These are phyloP conservation scores for Lordiphosa andalusiaca DNA, from an alignment of 2,888 invertebrate species.

Conservation along the genomic window DNA sequence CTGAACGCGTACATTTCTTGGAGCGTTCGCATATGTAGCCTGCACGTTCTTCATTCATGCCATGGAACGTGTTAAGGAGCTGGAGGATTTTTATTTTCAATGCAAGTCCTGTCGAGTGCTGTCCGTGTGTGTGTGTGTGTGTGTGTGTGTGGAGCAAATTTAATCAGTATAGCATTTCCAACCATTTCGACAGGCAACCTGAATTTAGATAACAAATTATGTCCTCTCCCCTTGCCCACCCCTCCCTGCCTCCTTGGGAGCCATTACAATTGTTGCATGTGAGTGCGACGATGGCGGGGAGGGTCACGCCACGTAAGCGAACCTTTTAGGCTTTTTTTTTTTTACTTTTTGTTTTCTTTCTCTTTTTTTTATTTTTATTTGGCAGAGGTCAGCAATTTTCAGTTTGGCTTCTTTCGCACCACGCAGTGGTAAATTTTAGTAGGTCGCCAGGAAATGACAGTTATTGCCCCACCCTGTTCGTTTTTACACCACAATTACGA, in stretches of 20 bases:
- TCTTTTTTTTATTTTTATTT: constrained; percentile 6
- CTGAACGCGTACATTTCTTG: constrained; percentile 24
- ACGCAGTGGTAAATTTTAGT: constrained; percentile 48
- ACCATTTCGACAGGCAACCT: constrained; percentile 70
- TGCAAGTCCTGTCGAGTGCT: constrained; percentile 41
- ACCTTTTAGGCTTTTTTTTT: constrained; percentile 35
- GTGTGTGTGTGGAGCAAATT: constrained; percentile 49
- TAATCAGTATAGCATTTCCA: constrained; percentile 77
- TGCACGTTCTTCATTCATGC: constrained; percentile 66
- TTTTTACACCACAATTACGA: constrained; percentile 69
- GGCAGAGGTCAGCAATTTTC: constrained; percentile 69
- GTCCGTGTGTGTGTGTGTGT: constrained; percentile 1
- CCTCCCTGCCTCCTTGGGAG: constrained; percentile 2
- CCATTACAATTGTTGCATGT: constrained; percentile 55
- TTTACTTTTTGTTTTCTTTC: background rate
- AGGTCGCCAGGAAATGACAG: constrained; percentile 68
- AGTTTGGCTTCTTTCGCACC: constrained; percentile 38
- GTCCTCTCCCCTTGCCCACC: constrained; percentile 34
- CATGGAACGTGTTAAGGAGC: constrained; percentile 69
- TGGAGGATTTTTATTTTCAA: constrained; percentile 60
- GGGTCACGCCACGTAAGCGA: constrained; percentile 8
- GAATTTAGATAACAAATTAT: constrained; percentile 79
- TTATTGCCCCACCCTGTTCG: constrained; percentile 50
- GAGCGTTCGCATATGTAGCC: constrained; percentile 35
- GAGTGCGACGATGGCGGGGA: constrained; percentile 1